Conservation (phyloP, 23 tunicate genomes). For the Trididemnum clinides region DNA sequence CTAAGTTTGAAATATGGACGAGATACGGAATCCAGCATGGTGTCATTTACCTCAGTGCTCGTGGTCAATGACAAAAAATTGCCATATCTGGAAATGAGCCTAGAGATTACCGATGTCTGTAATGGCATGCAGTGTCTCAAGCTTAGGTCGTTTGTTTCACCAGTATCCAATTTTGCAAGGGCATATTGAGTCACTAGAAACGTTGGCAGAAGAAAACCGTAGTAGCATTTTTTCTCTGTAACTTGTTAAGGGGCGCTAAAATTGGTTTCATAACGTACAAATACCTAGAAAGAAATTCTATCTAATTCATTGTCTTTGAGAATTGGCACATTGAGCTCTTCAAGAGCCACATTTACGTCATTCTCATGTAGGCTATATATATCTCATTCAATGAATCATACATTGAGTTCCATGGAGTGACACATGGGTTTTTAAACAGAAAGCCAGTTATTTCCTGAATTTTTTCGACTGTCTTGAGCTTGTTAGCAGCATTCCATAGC, state of each 20-base stretch:
- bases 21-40: not conserved
- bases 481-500: not conserved
- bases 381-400: not conserved
- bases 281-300: not conserved
- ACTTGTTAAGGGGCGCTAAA: not conserved
- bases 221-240: not conserved
- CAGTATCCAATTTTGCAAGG: not conserved
- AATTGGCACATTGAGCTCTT: not conserved
- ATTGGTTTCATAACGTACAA: not conserved
- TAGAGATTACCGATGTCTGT: not conserved
- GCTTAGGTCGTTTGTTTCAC: not conserved
- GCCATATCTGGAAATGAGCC: not conserved
- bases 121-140: slow-evolving; percentile 5
- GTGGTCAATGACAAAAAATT: not conserved
- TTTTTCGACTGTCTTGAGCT: not conserved
- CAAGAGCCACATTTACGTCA: not conserved
- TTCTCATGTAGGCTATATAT: not conserved
- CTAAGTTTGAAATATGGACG: not conserved
- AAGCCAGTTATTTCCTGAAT: not conserved
- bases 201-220: not conserved
- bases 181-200: not conserved
- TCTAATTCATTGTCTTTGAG: not conserved
- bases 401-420: not conserved
- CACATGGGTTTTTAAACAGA: not conserved
- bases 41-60: not conserved